Base-by-base conservation (phyloP, 1,140 invertebrate genomes). In the Ceratina australensis region DNA sequence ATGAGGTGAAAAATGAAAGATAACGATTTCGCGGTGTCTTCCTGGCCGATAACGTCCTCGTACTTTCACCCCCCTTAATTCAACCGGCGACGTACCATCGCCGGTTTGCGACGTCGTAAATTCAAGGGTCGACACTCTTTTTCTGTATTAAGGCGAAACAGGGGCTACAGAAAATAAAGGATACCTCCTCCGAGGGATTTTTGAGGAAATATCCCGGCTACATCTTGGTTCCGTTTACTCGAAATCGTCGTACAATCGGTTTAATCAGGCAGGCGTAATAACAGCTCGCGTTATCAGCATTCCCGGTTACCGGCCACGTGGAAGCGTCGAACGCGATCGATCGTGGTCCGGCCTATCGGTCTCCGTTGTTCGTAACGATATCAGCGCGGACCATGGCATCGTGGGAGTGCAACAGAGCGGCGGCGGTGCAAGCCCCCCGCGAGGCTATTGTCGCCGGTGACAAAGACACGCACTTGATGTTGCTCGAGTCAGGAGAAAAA, bases 1-100 rank as follows among this genome's bases (percentile, higher is more conserved):
- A 76, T 76, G 74, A 71, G 64, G 66, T 61, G 74, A 77, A 61
- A 77, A 77, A 77, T 61, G 66, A 71, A 77, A 77, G 74, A 71
- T 71, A 77, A 77, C 74, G 74, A 77, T 81, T 78, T 73, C 69
- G 67, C 65, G 74, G 74, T 76, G 65, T 76, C 66, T 61, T 69
- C 56, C 65, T 60, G 47, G 56, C 28, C 65, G 74, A 76, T 69
- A 69, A 61, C 66, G 56, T 69, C 67, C 22, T 71, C 56, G 5
- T 47, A 54, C 15, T 52, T 71, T 52, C 66, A 49, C 20, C 66
- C 65, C 65, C 57, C 28, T 33, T 33, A 5, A 33, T 33, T 60
- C 20, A 24, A 61, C 26, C 56, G n/a, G n/a, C n/a, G n/a, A n/a
- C 64, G 33, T 5, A 18, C 2, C 52, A 16, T 18, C 54, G n/a